Percentiles rank a stretch among this genome's conserved stretches.
phyloP scores from a whole-genome alignment of 2,797 vertebrate genomes.

The Cyprinodon diabolis region DNA sequence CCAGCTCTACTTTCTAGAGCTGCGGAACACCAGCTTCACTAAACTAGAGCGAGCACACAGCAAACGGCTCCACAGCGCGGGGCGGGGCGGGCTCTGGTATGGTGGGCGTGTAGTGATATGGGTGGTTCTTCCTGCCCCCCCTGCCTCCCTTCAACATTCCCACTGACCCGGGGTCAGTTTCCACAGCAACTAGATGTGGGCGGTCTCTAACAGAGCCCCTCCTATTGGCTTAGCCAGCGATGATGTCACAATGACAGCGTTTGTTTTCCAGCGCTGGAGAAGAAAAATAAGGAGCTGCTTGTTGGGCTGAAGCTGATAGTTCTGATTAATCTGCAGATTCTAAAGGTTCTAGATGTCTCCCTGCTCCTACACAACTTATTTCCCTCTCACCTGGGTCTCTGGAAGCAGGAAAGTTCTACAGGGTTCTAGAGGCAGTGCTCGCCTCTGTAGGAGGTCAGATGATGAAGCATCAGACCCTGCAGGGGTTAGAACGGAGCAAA shows the following conservation, averaged over 20 bases:
- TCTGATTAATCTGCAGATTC: no score
- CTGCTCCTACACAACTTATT: no score
- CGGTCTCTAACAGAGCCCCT: background rate
- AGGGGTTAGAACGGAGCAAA: no score
- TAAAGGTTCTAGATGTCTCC: no score
- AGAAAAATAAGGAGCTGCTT: conserved; percentile 20
- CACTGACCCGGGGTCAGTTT: conserved; percentile 26
- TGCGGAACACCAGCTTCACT: background rate
- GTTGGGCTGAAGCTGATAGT: background rate
- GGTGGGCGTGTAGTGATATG: background rate
- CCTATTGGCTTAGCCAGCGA: conserved; percentile 55
- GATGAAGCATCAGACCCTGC: no score
- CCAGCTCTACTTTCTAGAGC: background rate
- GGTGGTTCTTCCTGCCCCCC: background rate
- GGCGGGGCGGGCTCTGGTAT: background rate
- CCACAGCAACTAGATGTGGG: background rate
- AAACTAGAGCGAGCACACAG: conserved; percentile 5
- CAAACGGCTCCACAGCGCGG: background rate
- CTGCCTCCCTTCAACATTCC: conserved; percentile 34
- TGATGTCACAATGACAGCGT: conserved; percentile 54
- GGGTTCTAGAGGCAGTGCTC: no score
- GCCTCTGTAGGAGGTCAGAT: no score
- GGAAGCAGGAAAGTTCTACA: no score
- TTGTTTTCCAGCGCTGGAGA: conserved; percentile 30
- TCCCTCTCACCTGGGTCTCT: no score